Evolutionary conservation across 1,140 invertebrate genomes (phyloP).

Genomic region (Ceratina japonica): DNA sequence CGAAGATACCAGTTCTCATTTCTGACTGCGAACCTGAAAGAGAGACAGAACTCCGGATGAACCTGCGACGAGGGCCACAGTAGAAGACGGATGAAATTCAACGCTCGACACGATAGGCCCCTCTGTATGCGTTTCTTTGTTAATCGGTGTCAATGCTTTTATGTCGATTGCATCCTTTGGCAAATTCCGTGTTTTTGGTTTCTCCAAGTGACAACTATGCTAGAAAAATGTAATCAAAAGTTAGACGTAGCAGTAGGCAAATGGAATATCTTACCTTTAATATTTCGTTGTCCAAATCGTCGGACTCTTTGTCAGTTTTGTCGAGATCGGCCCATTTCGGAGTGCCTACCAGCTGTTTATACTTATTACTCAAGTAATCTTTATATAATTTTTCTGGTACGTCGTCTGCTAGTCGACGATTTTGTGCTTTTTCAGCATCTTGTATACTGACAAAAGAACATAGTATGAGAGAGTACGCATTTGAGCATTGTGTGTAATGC

Average conservation of each 20-base stretch:
- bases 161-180: conserved; percentile 81
- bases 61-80: conserved; percentile 91
- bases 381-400: conserved; percentile 81
- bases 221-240: conserved; percentile 35
- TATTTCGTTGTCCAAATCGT: conserved; percentile 83
- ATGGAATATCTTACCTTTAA: conserved; percentile 74
- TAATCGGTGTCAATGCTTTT: conserved; percentile 87
- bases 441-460: conserved; percentile 72
- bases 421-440: conserved; percentile 78
- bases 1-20: too few species aligned
- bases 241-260: conserved; percentile 7
- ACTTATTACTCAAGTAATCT: conserved; percentile 84
- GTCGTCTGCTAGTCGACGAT: conserved; percentile 76
- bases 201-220: conserved; percentile 68
- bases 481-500: too few species aligned
- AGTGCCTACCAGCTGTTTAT: conserved; percentile 82
- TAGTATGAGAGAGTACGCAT: too few species aligned
- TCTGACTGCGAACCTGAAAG: conserved; percentile 82
- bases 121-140: conserved; percentile 85
- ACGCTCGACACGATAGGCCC: conserved; percentile 84
- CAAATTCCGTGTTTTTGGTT: conserved; percentile 69
- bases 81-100: conserved; percentile 93
- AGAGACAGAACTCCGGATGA: conserved; percentile 86
- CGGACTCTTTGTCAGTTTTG: conserved; percentile 72
- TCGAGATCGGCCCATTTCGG: conserved; percentile 87